Conservation (phyloP, 2,888 invertebrate species). For the Lithosia quadra region DNA sequence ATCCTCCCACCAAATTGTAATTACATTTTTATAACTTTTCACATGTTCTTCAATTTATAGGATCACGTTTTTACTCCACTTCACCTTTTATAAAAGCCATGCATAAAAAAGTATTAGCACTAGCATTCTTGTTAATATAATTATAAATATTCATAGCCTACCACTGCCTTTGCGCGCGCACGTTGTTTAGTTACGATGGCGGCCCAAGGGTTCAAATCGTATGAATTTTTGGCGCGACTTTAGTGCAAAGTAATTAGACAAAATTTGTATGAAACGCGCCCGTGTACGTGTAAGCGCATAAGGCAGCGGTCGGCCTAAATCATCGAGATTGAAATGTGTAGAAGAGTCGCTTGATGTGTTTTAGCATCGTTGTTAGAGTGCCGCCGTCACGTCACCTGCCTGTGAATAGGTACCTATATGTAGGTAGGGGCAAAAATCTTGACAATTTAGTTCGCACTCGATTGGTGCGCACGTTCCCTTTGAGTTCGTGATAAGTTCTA, state of each 20-base stretch:
- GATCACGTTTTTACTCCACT: not conserved
- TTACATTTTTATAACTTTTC: not conserved
- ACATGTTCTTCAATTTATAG: not conserved
- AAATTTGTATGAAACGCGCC: too few species aligned
- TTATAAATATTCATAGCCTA: not conserved
- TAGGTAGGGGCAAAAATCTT: too few species aligned
- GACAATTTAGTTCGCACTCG: too few species aligned
- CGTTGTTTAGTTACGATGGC: too few species aligned
- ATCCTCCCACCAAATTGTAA: not conserved
- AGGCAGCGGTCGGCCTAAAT: not conserved
- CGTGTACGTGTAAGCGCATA: too few species aligned
- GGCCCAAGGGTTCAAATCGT: too few species aligned
- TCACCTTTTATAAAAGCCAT: not conserved
- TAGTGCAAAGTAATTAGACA: too few species aligned
- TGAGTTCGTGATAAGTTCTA: too few species aligned
- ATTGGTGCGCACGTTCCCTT: too few species aligned
- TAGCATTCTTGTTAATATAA: not conserved
- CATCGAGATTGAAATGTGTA: conserved; percentile 1
- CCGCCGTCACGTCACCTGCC: conserved; percentile 14
- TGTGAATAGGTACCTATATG: not conserved
- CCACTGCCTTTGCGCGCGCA: too few species aligned
- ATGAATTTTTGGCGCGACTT: too few species aligned
- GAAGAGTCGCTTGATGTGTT: conserved; percentile 39
- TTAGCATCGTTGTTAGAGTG: conserved; percentile 43
- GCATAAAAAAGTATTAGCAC: not conserved